Percentiles rank a stretch among this genome's conserved stretches.
Conservation (phyloP, 2,888 invertebrate genomes). For the Drosophila flavopinicola region DNA sequence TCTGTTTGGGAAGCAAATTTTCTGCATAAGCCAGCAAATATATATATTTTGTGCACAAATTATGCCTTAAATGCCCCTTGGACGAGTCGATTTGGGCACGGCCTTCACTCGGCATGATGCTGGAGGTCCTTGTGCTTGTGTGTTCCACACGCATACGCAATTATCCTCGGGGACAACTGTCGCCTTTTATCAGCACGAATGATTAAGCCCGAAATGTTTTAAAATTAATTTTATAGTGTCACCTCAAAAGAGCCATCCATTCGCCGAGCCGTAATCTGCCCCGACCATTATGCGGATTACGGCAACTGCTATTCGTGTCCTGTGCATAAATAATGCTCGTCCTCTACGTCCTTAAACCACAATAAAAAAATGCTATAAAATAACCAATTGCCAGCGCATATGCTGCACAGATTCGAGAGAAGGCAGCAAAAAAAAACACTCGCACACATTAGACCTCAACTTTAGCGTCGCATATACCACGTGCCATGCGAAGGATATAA, state of each 20-base stretch:
- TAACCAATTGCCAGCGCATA: constrained; percentile 43
- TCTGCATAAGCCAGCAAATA: constrained; percentile 62
- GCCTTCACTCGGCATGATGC: not conserved
- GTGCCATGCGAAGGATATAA: constrained; percentile 16
- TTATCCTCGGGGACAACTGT: constrained; percentile 75
- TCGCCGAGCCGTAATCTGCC: constrained; percentile 47
- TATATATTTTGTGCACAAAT: constrained; percentile 74
- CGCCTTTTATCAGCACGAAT: constrained; percentile 72
- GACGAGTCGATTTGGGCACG: constrained; percentile 16
- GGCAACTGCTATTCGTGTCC: constrained; percentile 24
- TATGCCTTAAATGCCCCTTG: constrained; percentile 65
- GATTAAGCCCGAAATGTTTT: constrained; percentile 71
- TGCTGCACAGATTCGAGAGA: constrained; percentile 31
- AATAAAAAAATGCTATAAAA: constrained; percentile 47
- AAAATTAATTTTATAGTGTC: constrained; percentile 74
- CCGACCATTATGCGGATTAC: constrained; percentile 45
- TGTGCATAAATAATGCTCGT: constrained; percentile 21
- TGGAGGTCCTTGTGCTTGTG: constrained; percentile 13
- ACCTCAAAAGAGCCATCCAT: constrained; percentile 38
- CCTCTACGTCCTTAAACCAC: constrained; percentile 16
- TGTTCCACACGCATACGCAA: constrained; percentile 64
- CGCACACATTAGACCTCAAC: constrained; percentile 6
- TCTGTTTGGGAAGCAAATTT: constrained; percentile 39
- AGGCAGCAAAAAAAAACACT: not conserved
- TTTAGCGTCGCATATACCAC: constrained; percentile 29